Conservation (phyloP, 2,797 vertebrate genomes). For the Pogonophryne albipinna region DNA sequence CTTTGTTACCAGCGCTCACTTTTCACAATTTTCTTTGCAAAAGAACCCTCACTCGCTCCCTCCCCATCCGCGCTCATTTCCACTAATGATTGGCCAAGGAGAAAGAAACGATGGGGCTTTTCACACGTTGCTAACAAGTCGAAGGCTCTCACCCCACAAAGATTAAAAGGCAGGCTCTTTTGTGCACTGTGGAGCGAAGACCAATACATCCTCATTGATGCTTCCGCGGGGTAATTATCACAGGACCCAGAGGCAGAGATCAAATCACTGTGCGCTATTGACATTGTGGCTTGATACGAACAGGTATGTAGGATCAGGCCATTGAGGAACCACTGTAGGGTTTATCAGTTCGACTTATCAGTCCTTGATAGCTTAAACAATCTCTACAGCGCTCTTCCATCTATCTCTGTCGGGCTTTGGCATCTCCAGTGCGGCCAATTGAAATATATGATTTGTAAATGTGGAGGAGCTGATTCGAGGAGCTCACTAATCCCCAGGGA, state of each 20-base stretch:
- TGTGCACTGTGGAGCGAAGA: constrained; percentile 72
- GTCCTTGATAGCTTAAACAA: constrained; percentile 65
- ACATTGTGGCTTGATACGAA: constrained; percentile 77
- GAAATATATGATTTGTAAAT: constrained; percentile 43
- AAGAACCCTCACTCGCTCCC: constrained; percentile 6
- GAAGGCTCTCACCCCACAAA: constrained; percentile 74
- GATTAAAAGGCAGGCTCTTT: constrained; percentile 78
- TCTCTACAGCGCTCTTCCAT: constrained; percentile 39
- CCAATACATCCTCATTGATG: constrained; percentile 83
- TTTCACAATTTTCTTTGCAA: constrained; percentile 21
- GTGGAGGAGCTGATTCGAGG: constrained; percentile 11
- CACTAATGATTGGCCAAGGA: constrained; percentile 73
- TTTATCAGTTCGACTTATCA: constrained; percentile 76
- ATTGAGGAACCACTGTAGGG: constrained; percentile 45
- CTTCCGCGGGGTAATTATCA: constrained; percentile 80
- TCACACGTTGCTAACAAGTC: constrained; percentile 71
- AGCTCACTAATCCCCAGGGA: neutral
- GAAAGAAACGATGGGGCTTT: constrained; percentile 65
- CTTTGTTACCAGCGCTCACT: constrained; percentile 6
- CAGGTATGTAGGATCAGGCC: constrained; percentile 68
- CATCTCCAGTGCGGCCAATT: constrained; percentile 30
- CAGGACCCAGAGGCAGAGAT: constrained; percentile 78
- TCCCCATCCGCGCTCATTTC: constrained; percentile 62
- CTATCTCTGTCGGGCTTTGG: constrained; percentile 31
- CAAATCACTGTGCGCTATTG: constrained; percentile 79